Base-by-base conservation (phyloP, 2,888 invertebrate species). In the Trissoscelio sp. region DNA sequence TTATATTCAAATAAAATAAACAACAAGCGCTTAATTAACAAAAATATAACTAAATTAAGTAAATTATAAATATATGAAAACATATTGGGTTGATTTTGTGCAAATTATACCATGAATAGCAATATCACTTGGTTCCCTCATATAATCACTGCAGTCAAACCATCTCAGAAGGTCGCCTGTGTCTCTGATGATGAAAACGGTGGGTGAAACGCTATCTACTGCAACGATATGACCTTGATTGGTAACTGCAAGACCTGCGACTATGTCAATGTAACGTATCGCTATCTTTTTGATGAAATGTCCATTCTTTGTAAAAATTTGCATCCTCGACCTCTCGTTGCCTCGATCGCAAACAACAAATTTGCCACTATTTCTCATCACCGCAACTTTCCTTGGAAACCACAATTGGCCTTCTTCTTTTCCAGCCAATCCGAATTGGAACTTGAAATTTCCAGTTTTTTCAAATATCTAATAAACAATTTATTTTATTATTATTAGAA, bases 281-380 rank as follows among this genome's bases (percentile, higher is more conserved):
- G 97, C 97, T 83, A 98, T 98, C 92, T 98, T 98, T 92, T 97
- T 97, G 88, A 98, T 93, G 92, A 98, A 99, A 89, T 98, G 97
- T 24, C 98, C 98, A 90, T 96, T 97, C 89, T 97, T 97, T 44
- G 97, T 98, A 90, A 99, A 99, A 86, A 99, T 97, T 92, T 99
- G 99, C 98, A 99, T 98, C 75, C 98, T 95, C 0, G 98, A 98
- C 69, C 98, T 94, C 91, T 99, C 98, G 88, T 97, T 98, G 55
- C 98, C 98, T 83, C 99, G 96, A 92, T 99, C 99, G 91, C 99
- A 99, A 2, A 99, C 97, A n/a, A 99, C 98, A 91, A 97, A 97
- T 91, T 97, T 97, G 39, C 97, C 97, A 64, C 95, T 96, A 72
- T 95, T 95, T 69, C 96, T 94, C 93, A 97, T 97, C 1, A 97